Base-by-base conservation (phyloP, 2,113 vertebrate genomes). In the Eublepharis macularius region DNA sequence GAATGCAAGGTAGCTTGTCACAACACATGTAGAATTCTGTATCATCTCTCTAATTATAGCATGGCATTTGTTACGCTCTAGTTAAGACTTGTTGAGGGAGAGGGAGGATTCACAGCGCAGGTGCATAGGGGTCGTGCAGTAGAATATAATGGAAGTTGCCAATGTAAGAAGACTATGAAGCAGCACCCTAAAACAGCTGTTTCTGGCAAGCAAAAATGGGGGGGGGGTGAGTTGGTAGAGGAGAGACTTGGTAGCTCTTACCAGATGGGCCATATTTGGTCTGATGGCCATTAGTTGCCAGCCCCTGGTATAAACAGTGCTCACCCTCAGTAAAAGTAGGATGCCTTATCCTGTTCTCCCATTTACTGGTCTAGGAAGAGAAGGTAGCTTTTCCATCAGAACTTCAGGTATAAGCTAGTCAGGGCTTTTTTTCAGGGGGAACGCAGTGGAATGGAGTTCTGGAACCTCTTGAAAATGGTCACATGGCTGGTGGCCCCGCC, bases 31-130 rank as follows among this genome's bases (percentile, higher is more conserved):
- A 83, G 66, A 88, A 88, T 81, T 81, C 77, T 81, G 13, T 92
- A 81, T 79, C 88, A 89, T 82, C 63, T 47, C 1, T 88, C 89
- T 90, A 87, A 92, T 88, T 94, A 47, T 73, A 84, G 66, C 76
- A 75, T 76, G 66, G 9, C n/a, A 8, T 87, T 91, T 86, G 60
- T 90, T 87, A 51, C 69, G 77, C n/a, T 89, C 9, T 17, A 43
- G 74, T 8, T 73, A 80, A 24, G 63, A 39, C 29, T 29, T 51
- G 9, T 47, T 19, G 32, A n/a, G n/a, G 54, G 54, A 74, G 24
- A 34, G 32, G n/a, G 54, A 57, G 7, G 32, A 32, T 80, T 16
- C n/a, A 86, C 26, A 74, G 69, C 80, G 68, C 26, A 39, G 47
- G 68, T 26, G 14, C 12, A 43, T 39, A 36, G 12, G 63, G 51